phyloP scores from a whole-genome alignment of 1,140 invertebrate species.

The Drosophila pseudoobscura region DNA sequence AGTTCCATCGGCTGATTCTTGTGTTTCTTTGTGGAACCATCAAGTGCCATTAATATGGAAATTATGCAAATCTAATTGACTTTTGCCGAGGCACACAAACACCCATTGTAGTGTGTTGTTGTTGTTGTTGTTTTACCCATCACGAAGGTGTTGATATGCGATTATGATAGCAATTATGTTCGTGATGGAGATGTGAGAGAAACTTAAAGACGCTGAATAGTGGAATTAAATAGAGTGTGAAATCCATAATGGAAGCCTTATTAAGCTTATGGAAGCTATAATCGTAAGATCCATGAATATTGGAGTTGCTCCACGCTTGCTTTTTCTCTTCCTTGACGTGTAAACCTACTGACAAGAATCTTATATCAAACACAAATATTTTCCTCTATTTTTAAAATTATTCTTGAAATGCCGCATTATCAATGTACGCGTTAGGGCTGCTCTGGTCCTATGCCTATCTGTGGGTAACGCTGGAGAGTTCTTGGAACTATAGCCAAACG shows the following conservation, averaged over 20 bases:
- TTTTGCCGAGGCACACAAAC: constrained; percentile 29
- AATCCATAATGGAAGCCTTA: no score
- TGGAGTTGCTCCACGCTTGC: no score
- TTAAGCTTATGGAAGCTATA: no score
- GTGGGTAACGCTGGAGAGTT: constrained; percentile 23
- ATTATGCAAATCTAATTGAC: constrained; percentile 76
- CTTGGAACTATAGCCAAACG: neutral
- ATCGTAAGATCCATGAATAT: no score
- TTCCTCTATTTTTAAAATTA: neutral
- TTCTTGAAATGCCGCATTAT: constrained; percentile 6
- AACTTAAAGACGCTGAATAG: constrained; percentile 11
- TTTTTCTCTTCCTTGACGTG: no score
- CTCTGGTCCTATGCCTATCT: constrained; percentile 2
- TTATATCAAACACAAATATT: no score
- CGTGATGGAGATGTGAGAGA: constrained; percentile 9
- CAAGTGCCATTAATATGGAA: constrained; percentile 53
- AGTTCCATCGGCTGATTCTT: constrained; percentile 28
- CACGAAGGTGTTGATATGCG: constrained; percentile 34
- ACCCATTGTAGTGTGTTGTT: constrained; percentile 39
- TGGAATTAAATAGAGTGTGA: neutral
- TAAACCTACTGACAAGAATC: no score
- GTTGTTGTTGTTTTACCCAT: constrained; percentile 10
- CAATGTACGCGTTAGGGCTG: constrained; percentile 2
- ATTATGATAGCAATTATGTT: constrained; percentile 19
- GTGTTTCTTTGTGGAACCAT: constrained; percentile 38